Evolutionary conservation across 2,113 vertebrate species (phyloP).

Genomic region (Nipponia nippon): DNA sequence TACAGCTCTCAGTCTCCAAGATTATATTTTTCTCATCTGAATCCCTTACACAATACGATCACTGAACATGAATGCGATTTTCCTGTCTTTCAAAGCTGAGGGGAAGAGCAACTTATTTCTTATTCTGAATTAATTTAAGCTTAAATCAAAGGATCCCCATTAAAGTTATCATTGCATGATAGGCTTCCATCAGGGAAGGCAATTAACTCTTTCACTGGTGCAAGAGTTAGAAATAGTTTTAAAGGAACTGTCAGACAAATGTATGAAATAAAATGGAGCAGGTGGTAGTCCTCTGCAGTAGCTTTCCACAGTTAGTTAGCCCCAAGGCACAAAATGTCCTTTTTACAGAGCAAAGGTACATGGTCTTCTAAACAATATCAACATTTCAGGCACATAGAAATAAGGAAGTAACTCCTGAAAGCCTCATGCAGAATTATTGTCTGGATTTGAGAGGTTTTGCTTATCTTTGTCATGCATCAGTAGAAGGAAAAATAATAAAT

Average conservation of each 20-base stretch:
- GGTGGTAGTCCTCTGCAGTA: neutral
- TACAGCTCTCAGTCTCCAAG: neutral
- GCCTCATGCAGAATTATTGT: neutral
- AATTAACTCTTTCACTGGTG: slow-evolving; percentile 27
- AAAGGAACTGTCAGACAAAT: neutral
- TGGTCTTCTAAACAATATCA: neutral
- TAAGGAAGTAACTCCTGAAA: neutral
- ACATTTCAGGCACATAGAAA: slow-evolving; percentile 14
- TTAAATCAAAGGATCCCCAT: slow-evolving; percentile 1
- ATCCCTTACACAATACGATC: neutral
- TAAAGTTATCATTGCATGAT: neutral
- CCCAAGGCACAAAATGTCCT: neutral
- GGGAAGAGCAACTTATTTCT: neutral
- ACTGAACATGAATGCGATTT: neutral
- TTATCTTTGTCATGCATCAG: neutral
- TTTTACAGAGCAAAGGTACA: neutral
- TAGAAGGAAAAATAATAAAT: slow-evolving; percentile 3
- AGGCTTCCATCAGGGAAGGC: neutral
- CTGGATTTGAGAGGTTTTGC: neutral
- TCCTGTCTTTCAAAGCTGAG: slow-evolving; percentile 31
- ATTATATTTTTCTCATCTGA: neutral
- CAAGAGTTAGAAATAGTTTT: neutral
- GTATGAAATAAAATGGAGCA: neutral
- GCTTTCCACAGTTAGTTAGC: neutral
- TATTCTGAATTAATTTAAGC: slow-evolving; percentile 31